A percentile compares a stretch with the other conserved stretches of the same genome.
phyloP scores from a whole-genome alignment of 2,888 invertebrate genomes.

The Sarcophaga variegata region DNA sequence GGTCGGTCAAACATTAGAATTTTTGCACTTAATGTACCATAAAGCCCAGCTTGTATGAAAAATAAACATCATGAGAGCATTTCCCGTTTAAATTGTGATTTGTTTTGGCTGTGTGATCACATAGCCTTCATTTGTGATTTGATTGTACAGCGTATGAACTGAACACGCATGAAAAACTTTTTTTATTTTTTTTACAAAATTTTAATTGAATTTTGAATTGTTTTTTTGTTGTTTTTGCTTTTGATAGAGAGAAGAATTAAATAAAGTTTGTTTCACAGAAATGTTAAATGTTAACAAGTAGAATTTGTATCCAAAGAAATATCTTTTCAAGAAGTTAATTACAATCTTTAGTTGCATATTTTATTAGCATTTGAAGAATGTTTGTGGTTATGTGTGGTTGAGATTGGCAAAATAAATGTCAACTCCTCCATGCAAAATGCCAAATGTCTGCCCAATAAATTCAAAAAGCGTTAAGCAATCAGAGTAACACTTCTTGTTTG shows the following conservation, averaged over 20 bases:
- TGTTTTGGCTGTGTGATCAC: constrained; percentile 4
- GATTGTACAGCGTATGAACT: constrained; percentile 6
- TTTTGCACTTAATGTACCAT: constrained; percentile 45
- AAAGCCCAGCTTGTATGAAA: no score
- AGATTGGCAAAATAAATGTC: constrained; percentile 26
- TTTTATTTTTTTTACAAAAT: neutral
- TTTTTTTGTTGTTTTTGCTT: no score
- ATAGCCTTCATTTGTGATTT: constrained; percentile 2
- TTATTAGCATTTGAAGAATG: neutral
- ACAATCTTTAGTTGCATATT: neutral
- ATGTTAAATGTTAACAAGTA: no score
- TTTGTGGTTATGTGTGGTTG: neutral
- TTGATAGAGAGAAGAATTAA: no score
- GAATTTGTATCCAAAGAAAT: no score
- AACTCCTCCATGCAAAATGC: constrained; percentile 47
- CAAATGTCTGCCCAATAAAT: constrained; percentile 28
- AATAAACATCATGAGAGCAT: constrained; percentile 24
- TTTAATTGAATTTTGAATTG: no score
- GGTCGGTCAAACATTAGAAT: no score
- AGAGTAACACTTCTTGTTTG: constrained; percentile 51
- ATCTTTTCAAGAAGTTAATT: neutral
- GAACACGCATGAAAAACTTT: constrained; percentile 56
- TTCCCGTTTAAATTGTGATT: constrained; percentile 37
- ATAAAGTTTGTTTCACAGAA: no score
- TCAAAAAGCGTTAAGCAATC: neutral